These are phyloP conservation scores for Vultur gryphus DNA, from an alignment of 2,797 vertebrate species.

Conservation along the genomic window DNA sequence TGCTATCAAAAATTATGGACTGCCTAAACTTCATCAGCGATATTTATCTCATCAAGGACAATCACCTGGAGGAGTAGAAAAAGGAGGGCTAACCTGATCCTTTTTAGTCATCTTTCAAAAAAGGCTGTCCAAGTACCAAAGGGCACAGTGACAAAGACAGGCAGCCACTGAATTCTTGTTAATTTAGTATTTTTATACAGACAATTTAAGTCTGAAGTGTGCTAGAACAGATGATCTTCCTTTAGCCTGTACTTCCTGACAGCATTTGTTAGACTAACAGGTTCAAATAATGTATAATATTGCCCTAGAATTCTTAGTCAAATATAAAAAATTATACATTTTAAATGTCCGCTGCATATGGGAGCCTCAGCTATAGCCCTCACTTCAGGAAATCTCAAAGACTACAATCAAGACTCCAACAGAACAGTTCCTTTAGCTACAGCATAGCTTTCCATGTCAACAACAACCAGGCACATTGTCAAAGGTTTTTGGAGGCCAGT, in stretches of 20 bases:
- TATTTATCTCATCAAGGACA: neutral
- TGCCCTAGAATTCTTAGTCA: neutral
- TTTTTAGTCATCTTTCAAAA: neutral
- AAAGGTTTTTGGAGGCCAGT: neutral
- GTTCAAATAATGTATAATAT: neutral
- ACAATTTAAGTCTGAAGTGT: neutral
- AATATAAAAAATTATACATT: neutral
- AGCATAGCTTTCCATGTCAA: neutral
- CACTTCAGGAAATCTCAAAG: neutral
- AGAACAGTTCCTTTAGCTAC: neutral
- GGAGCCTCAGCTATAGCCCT: neutral
- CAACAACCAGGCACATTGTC: neutral
- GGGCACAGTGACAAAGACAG: neutral
- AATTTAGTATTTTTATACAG: neutral
- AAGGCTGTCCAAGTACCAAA: neutral
- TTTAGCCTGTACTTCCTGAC: neutral
- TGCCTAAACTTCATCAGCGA: neutral
- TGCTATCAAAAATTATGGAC: neutral
- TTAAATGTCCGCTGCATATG: neutral
- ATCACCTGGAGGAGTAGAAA: neutral
- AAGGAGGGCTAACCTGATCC: neutral
- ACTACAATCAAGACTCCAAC: neutral
- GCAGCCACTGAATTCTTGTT: neutral
- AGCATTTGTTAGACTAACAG: neutral
- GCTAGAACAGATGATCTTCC: neutral